These are phyloP conservation scores for Hyphantria cunea DNA, from an alignment of 1,140 invertebrate genomes.

Conservation along the genomic window DNA sequence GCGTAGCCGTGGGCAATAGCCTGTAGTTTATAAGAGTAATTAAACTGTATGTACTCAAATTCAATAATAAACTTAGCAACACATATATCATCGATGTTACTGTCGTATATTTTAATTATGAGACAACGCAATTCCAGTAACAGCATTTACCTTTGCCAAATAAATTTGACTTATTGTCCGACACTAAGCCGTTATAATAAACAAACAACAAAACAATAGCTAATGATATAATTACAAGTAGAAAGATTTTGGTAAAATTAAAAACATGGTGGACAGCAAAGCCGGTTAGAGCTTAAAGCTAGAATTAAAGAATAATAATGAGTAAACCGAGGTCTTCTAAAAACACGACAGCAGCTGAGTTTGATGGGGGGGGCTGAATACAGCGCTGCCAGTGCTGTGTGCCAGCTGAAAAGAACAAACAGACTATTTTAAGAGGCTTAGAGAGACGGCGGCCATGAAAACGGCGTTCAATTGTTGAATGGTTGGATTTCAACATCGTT, in stretches of 20 bases:
- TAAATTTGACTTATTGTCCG: neutral
- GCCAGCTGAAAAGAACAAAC: neutral
- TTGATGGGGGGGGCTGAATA: neutral
- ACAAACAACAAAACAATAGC: constrained; percentile 6
- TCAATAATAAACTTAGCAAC: too few relatives aligned
- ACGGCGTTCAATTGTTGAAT: neutral
- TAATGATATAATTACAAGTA: constrained; percentile 1
- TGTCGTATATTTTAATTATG: too few relatives aligned
- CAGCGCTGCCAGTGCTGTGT: neutral
- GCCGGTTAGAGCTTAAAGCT: constrained; percentile 5
- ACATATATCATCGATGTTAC: too few relatives aligned
- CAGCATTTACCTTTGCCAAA: too few relatives aligned
- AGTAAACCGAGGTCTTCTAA: neutral
- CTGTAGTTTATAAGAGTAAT: too few relatives aligned
- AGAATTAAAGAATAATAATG: constrained; percentile 11
- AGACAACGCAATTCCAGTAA: too few relatives aligned
- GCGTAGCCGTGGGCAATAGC: too few relatives aligned
- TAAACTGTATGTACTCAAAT: too few relatives aligned
- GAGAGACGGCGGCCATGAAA: neutral
- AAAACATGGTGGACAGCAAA: constrained; percentile 5
- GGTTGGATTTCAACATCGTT: neutral
- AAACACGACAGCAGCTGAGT: constrained; percentile 3
- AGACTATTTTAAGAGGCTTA: constrained; percentile 27
- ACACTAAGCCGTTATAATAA: constrained; percentile 3
- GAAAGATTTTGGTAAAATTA: constrained; percentile 11